Evolutionary conservation across 2,797 vertebrate species (phyloP).

Genomic region (Oreonectes daqikongensis): DNA sequence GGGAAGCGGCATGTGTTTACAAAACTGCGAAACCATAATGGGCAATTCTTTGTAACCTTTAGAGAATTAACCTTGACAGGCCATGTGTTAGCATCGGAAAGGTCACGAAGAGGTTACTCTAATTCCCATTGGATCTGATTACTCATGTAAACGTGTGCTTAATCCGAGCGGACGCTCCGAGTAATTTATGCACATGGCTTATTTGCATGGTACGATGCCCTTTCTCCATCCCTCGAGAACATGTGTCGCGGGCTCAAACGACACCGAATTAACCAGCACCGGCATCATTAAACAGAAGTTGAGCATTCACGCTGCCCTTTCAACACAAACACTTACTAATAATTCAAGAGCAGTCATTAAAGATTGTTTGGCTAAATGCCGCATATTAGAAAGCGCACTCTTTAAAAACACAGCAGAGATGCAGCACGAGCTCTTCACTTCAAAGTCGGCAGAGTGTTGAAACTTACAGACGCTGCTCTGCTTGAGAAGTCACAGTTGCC

Average conservation of each 20-base stretch:
- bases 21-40: not conserved
- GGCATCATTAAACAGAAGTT: slow-evolving; percentile 1
- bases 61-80: slow-evolving; percentile 20
- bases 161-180: not conserved
- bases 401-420: not conserved
- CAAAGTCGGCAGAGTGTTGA: slow-evolving; percentile 3
- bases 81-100: not conserved
- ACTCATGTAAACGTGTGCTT: not conserved
- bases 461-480: not conserved
- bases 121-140: slow-evolving; percentile 2
- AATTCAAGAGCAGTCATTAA: not conserved
- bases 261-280: not conserved
- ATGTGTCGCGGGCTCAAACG: not conserved
- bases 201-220: slow-evolving; percentile 17
- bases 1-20: not conserved
- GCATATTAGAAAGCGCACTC: not conserved
- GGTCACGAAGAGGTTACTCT: slow-evolving; percentile 16
- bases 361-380: slow-evolving; percentile 15
- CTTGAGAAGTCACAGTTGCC: slow-evolving; percentile 5
- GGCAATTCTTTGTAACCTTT: slow-evolving; percentile 12
- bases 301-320: not conserved
- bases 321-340: not conserved
- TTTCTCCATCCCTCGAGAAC: not conserved
- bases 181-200: slow-evolving; percentile 2
- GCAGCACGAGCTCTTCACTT: not conserved